Evolutionary conservation across 2,113 vertebrate genomes (phyloP).

Genomic region (Camelus bactrianus): DNA sequence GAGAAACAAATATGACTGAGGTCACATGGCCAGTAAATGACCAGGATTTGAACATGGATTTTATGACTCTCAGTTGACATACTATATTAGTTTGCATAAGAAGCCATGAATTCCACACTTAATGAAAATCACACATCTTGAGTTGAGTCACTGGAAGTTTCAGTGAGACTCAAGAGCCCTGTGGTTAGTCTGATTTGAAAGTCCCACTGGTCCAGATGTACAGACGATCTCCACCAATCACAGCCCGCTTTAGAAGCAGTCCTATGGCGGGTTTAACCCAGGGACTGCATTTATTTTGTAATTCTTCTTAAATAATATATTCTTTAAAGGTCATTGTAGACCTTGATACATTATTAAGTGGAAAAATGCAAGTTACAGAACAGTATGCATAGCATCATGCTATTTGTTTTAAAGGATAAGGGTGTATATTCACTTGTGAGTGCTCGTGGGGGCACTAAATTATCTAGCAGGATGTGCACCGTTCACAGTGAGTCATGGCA

Average conservation of each 20-base stretch:
- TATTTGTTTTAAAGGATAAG: neutral
- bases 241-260: accelerated
- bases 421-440: neutral
- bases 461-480: accelerated
- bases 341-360: neutral
- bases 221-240: no score
- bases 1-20: accelerated
- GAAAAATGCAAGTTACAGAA: neutral
- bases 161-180: accelerated
- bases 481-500: accelerated
- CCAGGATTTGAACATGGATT: neutral
- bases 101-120: neutral
- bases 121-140: neutral
- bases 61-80: neutral
- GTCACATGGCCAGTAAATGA: neutral
- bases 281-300: neutral
- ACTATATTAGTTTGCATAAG: accelerated
- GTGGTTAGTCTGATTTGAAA: neutral
- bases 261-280: neutral
- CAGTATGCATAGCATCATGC: accelerated
- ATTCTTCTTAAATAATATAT: neutral
- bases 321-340: neutral
- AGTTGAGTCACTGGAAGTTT: neutral
- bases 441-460: neutral
- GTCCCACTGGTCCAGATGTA: neutral